Evolutionary conservation across 2,888 invertebrate genomes (phyloP).

Genomic region (Zaprionus obscuricornis): DNA sequence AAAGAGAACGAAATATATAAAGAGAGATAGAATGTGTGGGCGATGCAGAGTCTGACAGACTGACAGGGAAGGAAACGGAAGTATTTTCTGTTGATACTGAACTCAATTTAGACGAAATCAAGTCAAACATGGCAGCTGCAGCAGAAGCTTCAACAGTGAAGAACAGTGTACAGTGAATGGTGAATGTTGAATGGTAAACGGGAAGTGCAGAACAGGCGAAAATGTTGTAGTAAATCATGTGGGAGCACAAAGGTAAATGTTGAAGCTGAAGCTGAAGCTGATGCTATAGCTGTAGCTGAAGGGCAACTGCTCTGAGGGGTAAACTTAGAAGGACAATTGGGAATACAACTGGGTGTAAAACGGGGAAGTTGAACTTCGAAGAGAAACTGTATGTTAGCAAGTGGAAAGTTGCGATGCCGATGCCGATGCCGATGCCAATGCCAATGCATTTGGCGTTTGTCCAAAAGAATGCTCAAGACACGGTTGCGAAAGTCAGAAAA

Average conservation of each 20-base stretch:
- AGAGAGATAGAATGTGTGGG: background rate
- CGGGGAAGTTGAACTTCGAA: no score
- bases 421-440: no score
- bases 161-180: conserved; percentile 17
- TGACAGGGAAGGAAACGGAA: conserved; percentile 69
- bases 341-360: no score
- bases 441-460: conserved; percentile 51
- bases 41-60: conserved; percentile 42
- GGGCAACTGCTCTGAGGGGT: no score
- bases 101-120: conserved; percentile 79
- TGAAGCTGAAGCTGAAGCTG: conserved; percentile 14
- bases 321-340: no score
- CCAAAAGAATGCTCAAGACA: conserved; percentile 71
- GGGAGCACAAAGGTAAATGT: conserved; percentile 66
- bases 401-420: no score
- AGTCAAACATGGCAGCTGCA: conserved; percentile 73
- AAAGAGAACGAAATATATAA: background rate
- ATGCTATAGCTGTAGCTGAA: no score
- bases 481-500: conserved; percentile 18
- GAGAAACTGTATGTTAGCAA: no score
- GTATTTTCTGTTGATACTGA: conserved; percentile 79
- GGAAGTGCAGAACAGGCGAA: conserved; percentile 31
- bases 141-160: conserved; percentile 3
- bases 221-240: conserved; percentile 76
- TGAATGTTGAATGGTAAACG: background rate